A percentile compares a stretch with the other conserved stretches of the same genome.
Conservation (phyloP, 2,888 invertebrate species). For the Globia sparganii region DNA sequence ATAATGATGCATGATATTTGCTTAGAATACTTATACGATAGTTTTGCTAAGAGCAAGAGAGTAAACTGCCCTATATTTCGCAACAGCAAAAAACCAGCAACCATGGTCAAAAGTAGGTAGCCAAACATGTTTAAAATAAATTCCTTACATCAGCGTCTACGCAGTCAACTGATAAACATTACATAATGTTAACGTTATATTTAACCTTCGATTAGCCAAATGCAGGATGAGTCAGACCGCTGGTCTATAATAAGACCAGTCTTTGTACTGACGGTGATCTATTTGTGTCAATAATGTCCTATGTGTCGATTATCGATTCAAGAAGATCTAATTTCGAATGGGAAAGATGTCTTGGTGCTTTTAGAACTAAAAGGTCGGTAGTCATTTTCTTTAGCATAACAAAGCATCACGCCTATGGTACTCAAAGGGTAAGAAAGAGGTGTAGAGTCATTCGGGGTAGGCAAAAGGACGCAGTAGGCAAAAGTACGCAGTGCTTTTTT, state of each 20-base stretch:
- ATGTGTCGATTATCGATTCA: conserved; percentile 66
- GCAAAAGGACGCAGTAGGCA: neutral
- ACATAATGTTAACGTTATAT: conserved; percentile 77
- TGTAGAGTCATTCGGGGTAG: neutral
- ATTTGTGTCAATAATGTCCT: conserved; percentile 73
- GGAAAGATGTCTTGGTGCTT: neutral
- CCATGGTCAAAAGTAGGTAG: conserved; percentile 13
- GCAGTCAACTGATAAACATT: conserved; percentile 64
- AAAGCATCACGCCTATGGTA: neutral
- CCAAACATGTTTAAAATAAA: conserved; percentile 44
- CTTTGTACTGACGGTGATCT: conserved; percentile 81
- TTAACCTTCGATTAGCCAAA: conserved; percentile 87
- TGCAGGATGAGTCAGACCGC: conserved; percentile 83
- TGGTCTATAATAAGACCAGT: conserved; percentile 82
- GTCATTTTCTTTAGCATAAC: neutral
- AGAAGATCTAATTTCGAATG: conserved; percentile 56
- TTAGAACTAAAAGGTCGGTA: neutral
- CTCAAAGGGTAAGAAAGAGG: neutral
- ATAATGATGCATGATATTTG: neutral
- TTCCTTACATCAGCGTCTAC: conserved; percentile 47
- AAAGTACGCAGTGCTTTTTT: neutral
- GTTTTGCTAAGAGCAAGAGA: neutral
- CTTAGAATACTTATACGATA: neutral
- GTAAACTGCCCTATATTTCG: neutral
- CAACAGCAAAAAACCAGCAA: neutral